Evolutionary conservation across 1,140 invertebrate genomes (phyloP), one percentile per base, ranked within the genome.

Genomic region (Bursaphelenchus mucronatus): DNA sequence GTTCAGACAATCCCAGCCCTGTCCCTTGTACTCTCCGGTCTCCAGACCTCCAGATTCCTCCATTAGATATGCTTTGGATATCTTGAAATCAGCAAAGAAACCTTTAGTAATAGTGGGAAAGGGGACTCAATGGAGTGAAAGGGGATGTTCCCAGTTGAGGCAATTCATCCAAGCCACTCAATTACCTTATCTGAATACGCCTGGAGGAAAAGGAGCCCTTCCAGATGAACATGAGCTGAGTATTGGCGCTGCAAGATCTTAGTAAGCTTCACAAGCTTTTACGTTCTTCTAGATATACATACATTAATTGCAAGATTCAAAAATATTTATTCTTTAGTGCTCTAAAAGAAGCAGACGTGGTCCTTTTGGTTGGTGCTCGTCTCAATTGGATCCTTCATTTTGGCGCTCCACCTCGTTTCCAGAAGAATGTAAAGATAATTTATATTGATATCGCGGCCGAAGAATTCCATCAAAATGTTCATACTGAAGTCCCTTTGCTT

Each of bases 341-440:
- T 11, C 83, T 97, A 21, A 87, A 89, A 70, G 86, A 92, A 69
- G 89, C 91, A 19, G 94, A 97, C 82, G 88, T 92, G 0, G 86
- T 97, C 8, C 69, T 97, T 3, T 82, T 97, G 13, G 81, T 96
- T 15, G 94, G 94, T 4, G 93, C 92, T 1, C 84, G 93, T 63
- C 84, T 96, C 0, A 97, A 97, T 83, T 97, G 94, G 94, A 97
- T 97, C 82, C 83, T 97, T 44, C 94, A 97, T 84, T 97, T 96
- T 84, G 94, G 93, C 10, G 86, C 87, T 55, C 83, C 89, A n/a
- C 93, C 92, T 15, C 83, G 93, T 40, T 96, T 89, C 82, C 85
- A 87, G 40, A 82, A 86, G 19, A 83, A 90, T 81, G 90, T 93
- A 0, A 92, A 92, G 84, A 82, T 96, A 56, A 91, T 96, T 75